Conservation (phyloP, 2,888 invertebrate genomes). For the Sepiola atlantica region DNA sequence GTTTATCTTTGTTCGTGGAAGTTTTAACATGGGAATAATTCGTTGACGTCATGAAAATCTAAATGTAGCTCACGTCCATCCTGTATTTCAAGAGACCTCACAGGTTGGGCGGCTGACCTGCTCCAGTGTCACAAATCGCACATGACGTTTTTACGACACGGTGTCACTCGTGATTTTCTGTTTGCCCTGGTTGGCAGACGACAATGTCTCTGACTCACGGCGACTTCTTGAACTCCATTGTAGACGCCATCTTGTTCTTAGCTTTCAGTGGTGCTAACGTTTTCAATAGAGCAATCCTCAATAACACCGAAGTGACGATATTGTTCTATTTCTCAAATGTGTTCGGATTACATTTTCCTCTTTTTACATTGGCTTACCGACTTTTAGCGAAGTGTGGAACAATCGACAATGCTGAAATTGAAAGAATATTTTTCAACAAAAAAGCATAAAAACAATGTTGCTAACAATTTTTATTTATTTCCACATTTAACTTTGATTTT, state of each 20-base stretch:
- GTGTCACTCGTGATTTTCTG: neutral
- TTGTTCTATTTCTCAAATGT: neutral
- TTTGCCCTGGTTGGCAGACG: neutral
- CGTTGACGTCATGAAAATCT: slow-evolving; percentile 16
- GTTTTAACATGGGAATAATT: neutral
- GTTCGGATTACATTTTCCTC: neutral
- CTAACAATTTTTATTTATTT: no score
- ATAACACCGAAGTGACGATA: neutral
- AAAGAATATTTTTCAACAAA: no score
- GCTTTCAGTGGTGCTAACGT: neutral
- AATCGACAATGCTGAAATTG: no score
- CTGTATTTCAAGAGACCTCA: neutral
- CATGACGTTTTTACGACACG: neutral
- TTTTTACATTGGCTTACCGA: no score
- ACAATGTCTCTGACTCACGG: neutral
- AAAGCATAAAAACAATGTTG: no score
- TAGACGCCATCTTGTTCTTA: neutral
- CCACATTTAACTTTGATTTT: no score
- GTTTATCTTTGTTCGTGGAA: neutral
- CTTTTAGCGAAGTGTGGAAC: no score
- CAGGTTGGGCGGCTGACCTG: neutral
- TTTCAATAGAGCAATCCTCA: no score
- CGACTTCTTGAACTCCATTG: neutral
- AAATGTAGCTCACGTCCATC: neutral
- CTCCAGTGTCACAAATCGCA: neutral